Base-by-base conservation (phyloP, 2,888 invertebrate genomes). In the Apoda limacodes region DNA sequence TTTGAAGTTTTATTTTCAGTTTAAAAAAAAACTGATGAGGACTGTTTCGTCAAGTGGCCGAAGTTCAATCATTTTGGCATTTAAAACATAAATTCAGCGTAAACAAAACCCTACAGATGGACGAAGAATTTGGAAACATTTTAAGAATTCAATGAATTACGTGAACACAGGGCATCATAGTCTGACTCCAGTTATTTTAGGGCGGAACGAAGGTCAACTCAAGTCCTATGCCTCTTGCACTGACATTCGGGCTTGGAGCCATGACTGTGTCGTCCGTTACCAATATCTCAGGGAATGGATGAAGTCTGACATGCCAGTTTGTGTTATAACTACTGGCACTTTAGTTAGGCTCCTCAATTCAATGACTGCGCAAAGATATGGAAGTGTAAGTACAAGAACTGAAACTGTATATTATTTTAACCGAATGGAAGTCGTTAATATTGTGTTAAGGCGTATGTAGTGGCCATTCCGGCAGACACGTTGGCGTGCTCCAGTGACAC, bases 241-340 rank as follows among this genome's bases (percentile, higher is more conserved):
- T 14, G 84, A 84, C 50, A 40, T 82, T 20, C 64, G 83, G 44
- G 83, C 84, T 41, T 84, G 84, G 84, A 83, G 82, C 50, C 76
- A 82, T 50, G 75, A 82, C 48, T 32, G 37, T 11, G 37, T 42
- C 22, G 42, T 25, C 5, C 60, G 63, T 27, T 52, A 60, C 34
- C 44, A 44, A 9, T 66, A 78, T 40, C 66, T 81, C 27, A 66
- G 58, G 52, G 74, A 76, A 61, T 78, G 78, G 78, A 74, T 78
- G 35, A 74, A 60, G 46, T 40, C 53, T 42, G 64, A 74, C 37
- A 70, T 71, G 75, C 69, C 68, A 7, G 41, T 59, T 34, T 63
- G 61, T 50, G 39, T 67, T 11, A 42, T 78, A 31, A 63, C 75
- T 23, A 42, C 56, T 20, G 42, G 48, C 39, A 58, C 56, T 28